These are phyloP conservation scores for Drosophila ananassae DNA, from an alignment of 1,140 invertebrate genomes.

Conservation along the genomic window DNA sequence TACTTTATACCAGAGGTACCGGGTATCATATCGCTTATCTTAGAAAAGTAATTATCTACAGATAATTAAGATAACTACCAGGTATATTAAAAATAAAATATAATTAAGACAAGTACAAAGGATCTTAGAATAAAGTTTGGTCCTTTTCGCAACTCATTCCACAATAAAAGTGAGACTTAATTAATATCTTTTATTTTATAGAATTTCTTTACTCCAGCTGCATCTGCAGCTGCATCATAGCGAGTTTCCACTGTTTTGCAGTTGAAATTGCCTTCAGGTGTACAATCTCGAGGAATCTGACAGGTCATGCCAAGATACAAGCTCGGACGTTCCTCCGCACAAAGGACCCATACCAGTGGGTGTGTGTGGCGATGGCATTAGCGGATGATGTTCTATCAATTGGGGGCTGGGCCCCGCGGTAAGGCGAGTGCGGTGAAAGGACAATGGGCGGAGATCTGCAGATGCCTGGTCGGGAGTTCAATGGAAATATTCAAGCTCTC, in stretches of 20 bases:
- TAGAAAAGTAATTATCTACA: too few species aligned
- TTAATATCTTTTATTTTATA: too few species aligned
- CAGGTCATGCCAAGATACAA: conserved; percentile 27
- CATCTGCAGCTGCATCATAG: background rate
- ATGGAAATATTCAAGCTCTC: conserved; percentile 19
- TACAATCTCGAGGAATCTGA: conserved; percentile 17
- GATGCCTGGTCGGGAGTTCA: conserved; percentile 14
- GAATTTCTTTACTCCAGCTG: background rate
- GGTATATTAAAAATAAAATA: too few species aligned
- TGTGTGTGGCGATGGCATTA: conserved; percentile 26
- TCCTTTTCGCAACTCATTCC: too few species aligned
- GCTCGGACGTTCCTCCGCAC: background rate
- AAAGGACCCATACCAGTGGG: conserved; percentile 1
- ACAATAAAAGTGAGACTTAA: too few species aligned
- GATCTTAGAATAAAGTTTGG: too few species aligned
- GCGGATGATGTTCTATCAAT: conserved; percentile 29
- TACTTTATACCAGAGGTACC: too few species aligned
- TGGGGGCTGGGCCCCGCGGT: conserved; percentile 7
- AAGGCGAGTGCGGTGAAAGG: conserved; percentile 1
- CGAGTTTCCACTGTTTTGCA: background rate
- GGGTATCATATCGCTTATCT: too few species aligned
- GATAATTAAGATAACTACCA: too few species aligned
- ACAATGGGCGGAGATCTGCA: conserved; percentile 12
- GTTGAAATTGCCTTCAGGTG: conserved; percentile 6
- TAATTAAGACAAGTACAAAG: too few species aligned